These are phyloP conservation scores for Sericinus montela DNA, from an alignment of 2,888 invertebrate genomes.

Conservation along the genomic window DNA sequence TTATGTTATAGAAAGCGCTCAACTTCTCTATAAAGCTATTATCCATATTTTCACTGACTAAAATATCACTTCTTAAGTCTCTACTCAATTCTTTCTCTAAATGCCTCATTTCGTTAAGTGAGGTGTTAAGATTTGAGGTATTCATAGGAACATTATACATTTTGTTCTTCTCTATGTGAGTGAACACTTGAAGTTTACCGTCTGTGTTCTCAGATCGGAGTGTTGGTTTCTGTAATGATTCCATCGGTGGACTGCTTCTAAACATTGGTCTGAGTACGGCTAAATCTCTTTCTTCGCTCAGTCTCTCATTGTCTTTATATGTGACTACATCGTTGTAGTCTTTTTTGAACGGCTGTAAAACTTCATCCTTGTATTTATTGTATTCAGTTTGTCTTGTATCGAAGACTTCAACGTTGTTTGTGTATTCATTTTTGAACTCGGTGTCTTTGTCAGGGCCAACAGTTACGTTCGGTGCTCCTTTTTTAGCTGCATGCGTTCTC, in stretches of 20 bases:
- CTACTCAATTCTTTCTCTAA: slow-evolving; percentile 42
- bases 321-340: slow-evolving; percentile 27
- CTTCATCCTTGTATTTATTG: slow-evolving; percentile 47
- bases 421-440: slow-evolving; percentile 38
- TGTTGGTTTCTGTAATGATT: slow-evolving; percentile 27
- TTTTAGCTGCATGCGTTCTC: slow-evolving; percentile 42
- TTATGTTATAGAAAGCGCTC: slow-evolving; percentile 61
- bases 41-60: slow-evolving; percentile 49
- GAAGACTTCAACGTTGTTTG: slow-evolving; percentile 41
- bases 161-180: slow-evolving; percentile 51
- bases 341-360: slow-evolving; percentile 22
- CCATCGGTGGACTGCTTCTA: slow-evolving; percentile 22
- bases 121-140: slow-evolving; percentile 28
- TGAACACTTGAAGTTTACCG: slow-evolving; percentile 59
- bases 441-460: slow-evolving; percentile 37
- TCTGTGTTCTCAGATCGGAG: slow-evolving; percentile 46
- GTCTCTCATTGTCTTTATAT: slow-evolving; percentile 34
- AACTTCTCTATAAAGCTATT: slow-evolving; percentile 56
- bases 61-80: slow-evolving; percentile 36
- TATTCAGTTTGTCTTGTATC: slow-evolving; percentile 35
- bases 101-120: slow-evolving; percentile 41
- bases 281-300: slow-evolving; percentile 39
- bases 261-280: slow-evolving; percentile 43
- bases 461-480: slow-evolving; percentile 56
- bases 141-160: slow-evolving; percentile 37